Base-by-base conservation (phyloP, 2,113 vertebrate species). In the Redunca redunca region DNA sequence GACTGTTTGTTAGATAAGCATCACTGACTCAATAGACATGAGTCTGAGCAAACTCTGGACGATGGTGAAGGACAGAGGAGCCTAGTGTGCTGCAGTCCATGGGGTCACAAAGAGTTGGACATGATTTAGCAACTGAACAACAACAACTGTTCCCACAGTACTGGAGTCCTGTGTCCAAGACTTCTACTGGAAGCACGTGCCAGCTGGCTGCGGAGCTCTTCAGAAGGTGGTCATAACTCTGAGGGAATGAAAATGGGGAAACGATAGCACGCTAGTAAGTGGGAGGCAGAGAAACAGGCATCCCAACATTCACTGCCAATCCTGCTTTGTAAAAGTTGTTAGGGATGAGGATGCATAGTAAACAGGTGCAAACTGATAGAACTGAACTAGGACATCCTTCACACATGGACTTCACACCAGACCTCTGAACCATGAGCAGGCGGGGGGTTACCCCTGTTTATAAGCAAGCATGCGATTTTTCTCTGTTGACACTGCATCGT, bases 261-360 rank as follows among this genome's bases (percentile, higher is more conserved):
- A 55, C 1, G 3, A 2, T 1, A 87, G 71, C 82, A 80, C 1
- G 48, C 15, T 40, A 25, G 9, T 43, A 33, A 50, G 2, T 23
- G 6, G 30, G 58, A 88, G 43, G 25, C 30, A 81, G 52, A 81
- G 83, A 84, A 74, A 40, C 1, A 25, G n/a, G 50, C 13, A 1
- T 14, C 26, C 58, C 46, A 40, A 55, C 15, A 36, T 43, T 52
- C 23, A 25, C 11, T 12, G 46, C 21, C 71, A 74, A 33, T 43
- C 46, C 57, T 55, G 12, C 48, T 88, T 52, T 28, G 16, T 2
- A 48, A 21, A 62, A 30, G 8, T 43, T 33, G 81, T 36, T 53
- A 36, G 6, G 1, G 1, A 6, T 1, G 2, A 88, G 46, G 9
- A 6, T 10, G 7, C 28, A 7, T n/a, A 53, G 36, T 13, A 6